A percentile compares a stretch with the other conserved stretches of the same genome.
These are phyloP conservation scores for Trogon melanurus DNA, from an alignment of 2,113 vertebrate species.

Conservation along the genomic window DNA sequence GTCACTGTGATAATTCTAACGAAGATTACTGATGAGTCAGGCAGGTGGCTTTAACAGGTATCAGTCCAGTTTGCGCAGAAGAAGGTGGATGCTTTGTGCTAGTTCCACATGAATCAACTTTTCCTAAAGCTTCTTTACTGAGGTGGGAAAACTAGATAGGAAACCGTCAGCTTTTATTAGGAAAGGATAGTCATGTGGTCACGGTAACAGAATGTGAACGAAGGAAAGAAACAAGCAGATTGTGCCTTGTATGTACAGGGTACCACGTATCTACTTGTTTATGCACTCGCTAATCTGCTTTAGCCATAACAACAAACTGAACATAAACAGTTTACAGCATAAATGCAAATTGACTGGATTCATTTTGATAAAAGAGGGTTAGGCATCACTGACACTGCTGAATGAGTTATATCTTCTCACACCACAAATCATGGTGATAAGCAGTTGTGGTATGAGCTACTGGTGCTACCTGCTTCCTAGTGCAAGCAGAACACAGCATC, in stretches of 20 bases:
- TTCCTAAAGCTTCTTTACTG: background rate
- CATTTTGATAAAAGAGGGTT: background rate
- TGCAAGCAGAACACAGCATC: background rate
- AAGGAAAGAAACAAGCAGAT: background rate
- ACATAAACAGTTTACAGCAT: background rate
- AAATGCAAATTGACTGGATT: background rate
- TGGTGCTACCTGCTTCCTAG: background rate
- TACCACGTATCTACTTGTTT: background rate
- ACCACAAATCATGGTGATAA: background rate
- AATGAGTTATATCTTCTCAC: background rate
- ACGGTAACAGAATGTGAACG: background rate
- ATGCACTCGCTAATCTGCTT: background rate
- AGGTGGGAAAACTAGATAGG: background rate
- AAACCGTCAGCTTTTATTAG: background rate
- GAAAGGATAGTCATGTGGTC: background rate
- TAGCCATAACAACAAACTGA: background rate
- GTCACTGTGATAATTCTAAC: background rate
- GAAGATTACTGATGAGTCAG: background rate
- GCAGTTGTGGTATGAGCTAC: background rate
- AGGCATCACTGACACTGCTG: background rate
- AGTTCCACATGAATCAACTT: background rate
- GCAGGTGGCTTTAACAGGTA: background rate
- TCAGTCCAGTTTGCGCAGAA: background rate
- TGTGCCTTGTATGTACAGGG: background rate
- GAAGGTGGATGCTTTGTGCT: background rate